Evolutionary conservation across 2,113 vertebrate genomes (phyloP).

Genomic region (Amblyopsis rosae): DNA sequence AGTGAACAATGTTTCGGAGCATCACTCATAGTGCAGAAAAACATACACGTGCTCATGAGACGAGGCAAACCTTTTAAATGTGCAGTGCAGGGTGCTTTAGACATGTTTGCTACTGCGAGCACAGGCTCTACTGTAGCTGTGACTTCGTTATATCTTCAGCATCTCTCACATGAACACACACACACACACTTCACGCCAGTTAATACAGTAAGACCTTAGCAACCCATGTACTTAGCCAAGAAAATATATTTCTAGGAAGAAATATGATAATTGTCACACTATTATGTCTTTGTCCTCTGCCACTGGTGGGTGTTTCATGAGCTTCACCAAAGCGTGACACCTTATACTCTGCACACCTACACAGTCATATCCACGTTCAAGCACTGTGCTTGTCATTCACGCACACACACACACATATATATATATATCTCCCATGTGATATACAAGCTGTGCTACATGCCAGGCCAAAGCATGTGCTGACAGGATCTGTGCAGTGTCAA

Average conservation of each 20-base stretch:
- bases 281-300: background rate
- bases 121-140: slow-evolving; percentile 38
- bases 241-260: background rate
- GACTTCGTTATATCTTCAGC: slow-evolving; percentile 46
- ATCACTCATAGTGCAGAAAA: slow-evolving; percentile 13
- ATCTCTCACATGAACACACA: slow-evolving; percentile 21
- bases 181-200: background rate
- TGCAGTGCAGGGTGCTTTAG: slow-evolving; percentile 50
- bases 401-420: slow-evolving; percentile 3
- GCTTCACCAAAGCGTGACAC: slow-evolving; percentile 4
- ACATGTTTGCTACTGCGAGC: slow-evolving; percentile 47
- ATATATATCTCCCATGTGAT: slow-evolving; percentile 17
- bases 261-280: slow-evolving; percentile 21
- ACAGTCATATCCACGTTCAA: slow-evolving; percentile 22
- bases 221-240: background rate
- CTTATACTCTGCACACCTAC: background rate
- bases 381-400: slow-evolving; percentile 17
- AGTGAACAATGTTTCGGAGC: slow-evolving; percentile 21
- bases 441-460: slow-evolving; percentile 28
- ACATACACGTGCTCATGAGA: slow-evolving; percentile 23
- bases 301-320: background rate
- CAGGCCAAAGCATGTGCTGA: slow-evolving; percentile 52
- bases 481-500: slow-evolving; percentile 39
- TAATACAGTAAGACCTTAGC: background rate
- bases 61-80: slow-evolving; percentile 44